Base-by-base conservation (phyloP, 2,113 vertebrate genomes). In the Morone saxatilis region DNA sequence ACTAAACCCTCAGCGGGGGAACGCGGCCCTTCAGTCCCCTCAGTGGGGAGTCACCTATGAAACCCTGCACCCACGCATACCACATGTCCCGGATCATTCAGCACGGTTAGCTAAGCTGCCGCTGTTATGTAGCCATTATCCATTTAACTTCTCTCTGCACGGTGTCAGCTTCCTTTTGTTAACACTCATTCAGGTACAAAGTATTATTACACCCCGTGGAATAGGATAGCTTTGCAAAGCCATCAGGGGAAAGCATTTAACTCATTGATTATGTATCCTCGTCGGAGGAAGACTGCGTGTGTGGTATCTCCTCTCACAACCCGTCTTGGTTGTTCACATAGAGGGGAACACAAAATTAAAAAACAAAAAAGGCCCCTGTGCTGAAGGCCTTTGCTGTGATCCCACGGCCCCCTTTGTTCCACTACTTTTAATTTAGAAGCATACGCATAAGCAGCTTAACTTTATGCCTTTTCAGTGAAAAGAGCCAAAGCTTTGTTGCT, bases 101-200 rank as follows among this genome's bases (percentile, higher is more conserved):
- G 85, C 84, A 74, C 65, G 74, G 69, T 84, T 88, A 86, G 92
- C 86, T 83, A 89, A 91, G 88, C 86, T 83, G 86, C 81, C 31
- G 38, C 91, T 80, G 91, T 93, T 91, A 89, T 85, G 88, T 91
- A 68, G 91, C 91, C 91, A 93, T 95, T 94, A 95, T 93, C 93
- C 88, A 89, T 93, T 95, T 92, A 94, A 90, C 91, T 91, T 90
- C 83, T 87, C 88, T 76, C 83, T 47, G 80, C 79, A 48, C 25
- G 85, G 92, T 94, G 93, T 95, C 94, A 88, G 90, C 89, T 95
- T 94, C 86, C 93, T 88, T 92, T 94, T 95, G 92, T 94, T 89
- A 83, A 92, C 71, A 88, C 90, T 93, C 92, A 93, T 94, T 94
- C 87, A 88, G 87, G 89, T 92, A 94, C 91, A 91, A 94, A 95